phyloP scores from a whole-genome alignment of 2,888 invertebrate species.

The Campopleginae sp. region DNA sequence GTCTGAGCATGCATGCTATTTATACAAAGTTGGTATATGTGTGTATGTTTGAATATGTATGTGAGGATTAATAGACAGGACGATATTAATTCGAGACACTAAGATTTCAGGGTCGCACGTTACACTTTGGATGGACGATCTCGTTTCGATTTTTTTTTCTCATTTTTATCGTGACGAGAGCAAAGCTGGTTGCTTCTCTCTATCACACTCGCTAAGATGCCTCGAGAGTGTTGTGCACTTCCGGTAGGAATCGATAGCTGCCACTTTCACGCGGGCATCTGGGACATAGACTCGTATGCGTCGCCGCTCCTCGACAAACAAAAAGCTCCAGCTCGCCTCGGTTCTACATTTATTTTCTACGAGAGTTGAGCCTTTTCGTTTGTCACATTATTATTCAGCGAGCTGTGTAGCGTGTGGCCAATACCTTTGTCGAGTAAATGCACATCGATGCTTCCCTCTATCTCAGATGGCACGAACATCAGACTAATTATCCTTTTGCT shows the following conservation, averaged over 20 bases:
- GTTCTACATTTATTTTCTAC: not conserved
- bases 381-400: not conserved
- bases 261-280: constrained; percentile 74
- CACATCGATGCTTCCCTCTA: constrained; percentile 35
- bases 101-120: constrained; percentile 72
- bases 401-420: not conserved
- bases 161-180: constrained; percentile 29
- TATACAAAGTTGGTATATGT: not conserved
- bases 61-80: constrained; percentile 34
- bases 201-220: not conserved
- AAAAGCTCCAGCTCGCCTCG: not conserved
- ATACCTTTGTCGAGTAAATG: constrained; percentile 39
- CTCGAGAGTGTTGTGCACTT: constrained; percentile 58
- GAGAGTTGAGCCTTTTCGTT: not conserved
- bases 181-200: not conserved
- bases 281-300: constrained; percentile 68
- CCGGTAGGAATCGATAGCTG: constrained; percentile 72
- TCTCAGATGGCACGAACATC: constrained; percentile 53
- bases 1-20: not conserved
- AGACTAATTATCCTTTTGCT: constrained; percentile 60
- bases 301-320: constrained; percentile 37
- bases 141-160: constrained; percentile 53
- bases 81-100: constrained; percentile 54
- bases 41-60: constrained; percentile 4
- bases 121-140: constrained; percentile 71